A percentile compares a stretch with the other conserved stretches of the same genome.
Conservation (phyloP, 2,113 vertebrate genomes). For the Oryzias curvinotus region DNA sequence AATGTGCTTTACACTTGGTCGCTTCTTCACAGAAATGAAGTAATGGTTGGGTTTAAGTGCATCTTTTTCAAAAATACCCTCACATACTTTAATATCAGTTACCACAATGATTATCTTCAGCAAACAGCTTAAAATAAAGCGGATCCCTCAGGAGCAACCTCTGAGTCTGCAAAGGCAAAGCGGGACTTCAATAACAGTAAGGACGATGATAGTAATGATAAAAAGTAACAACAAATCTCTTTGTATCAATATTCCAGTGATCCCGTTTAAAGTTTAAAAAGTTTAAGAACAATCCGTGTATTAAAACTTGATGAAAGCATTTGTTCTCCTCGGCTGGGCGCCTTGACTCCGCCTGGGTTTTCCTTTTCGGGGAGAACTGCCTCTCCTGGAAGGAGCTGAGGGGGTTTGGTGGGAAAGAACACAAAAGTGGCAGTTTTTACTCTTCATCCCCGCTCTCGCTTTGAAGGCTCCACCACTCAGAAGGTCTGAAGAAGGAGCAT, state of each 20-base stretch:
- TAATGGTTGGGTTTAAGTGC: conserved; percentile 39
- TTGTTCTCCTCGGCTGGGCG: conserved; percentile 43
- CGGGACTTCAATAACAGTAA: conserved; percentile 71
- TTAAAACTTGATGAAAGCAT: conserved; percentile 76
- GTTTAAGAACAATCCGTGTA: conserved; percentile 78
- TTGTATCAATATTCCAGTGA: conserved; percentile 70
- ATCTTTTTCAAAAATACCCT: conserved; percentile 53
- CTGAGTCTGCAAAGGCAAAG: conserved; percentile 19
- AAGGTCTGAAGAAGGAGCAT: conserved; percentile 35
- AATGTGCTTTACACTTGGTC: conserved; percentile 59
- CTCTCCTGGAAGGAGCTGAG: conserved; percentile 52
- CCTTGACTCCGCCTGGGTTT: conserved; percentile 47
- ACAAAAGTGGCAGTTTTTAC: conserved; percentile 72
- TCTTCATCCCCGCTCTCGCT: conserved; percentile 59
- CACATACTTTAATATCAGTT: conserved; percentile 32
- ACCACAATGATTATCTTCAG: conserved; percentile 28
- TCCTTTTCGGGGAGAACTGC: conserved; percentile 27
- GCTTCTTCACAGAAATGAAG: conserved; percentile 36
- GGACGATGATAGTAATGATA: conserved; percentile 75
- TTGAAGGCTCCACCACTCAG: conserved; percentile 35
- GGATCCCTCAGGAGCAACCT: conserved; percentile 16
- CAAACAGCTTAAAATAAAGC: conserved; percentile 18
- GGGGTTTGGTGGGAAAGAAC: conserved; percentile 64
- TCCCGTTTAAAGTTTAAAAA: conserved; percentile 80
- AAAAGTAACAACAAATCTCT: conserved; percentile 73